Base-by-base conservation (phyloP, 2,797 vertebrate species). In the Lutjanus campechanus region DNA sequence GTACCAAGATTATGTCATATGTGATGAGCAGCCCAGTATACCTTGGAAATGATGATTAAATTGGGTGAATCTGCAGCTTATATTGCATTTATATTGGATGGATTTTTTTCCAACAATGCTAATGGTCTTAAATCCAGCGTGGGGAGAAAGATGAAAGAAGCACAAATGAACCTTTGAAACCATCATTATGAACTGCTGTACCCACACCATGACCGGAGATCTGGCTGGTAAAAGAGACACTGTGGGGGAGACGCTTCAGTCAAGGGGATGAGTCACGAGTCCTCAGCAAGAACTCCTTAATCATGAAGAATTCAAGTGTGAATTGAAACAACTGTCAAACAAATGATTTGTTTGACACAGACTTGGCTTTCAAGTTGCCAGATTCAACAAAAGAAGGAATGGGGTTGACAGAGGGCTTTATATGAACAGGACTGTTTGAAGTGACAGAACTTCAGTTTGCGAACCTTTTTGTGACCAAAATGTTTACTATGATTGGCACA, bases 251-350 rank as follows among this genome's bases (percentile, higher is more conserved):
- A 53, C 11, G 20, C 12, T 67, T 73, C 29, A 75, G 41, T 82
- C 40, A 11, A 62, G 71, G n/a, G n/a, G 40, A 83, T 88, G 85
- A 88, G 43, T 86, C 84, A 89, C 61, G 65, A 10, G 63, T 7
- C 4, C 67, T 84, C 71, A 72, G 25, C 43, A 54, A 51, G 41
- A 81, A 61, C 29, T 47, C 49, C 49, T 73, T 82, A 68, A 74
- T 87, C 54, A 73, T 76, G 46, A 86, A 86, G 56, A 83, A 77
- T 69, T 66, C 36, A 65, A 65, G 46, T 54, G 16, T 62, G 68
- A 77, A 79, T 47, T 64, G 46, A 85, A 87, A 71, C 53, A 72
- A 83, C 70, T 58, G 73, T 88, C 84, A 84, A 72, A 72, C 17
- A 50, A 63, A 81, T 82, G 25, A 66, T 83, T 74, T 69, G 60